phyloP scores from a whole-genome alignment of 2,113 vertebrate genomes.

The Pycnonotus jocosus region DNA sequence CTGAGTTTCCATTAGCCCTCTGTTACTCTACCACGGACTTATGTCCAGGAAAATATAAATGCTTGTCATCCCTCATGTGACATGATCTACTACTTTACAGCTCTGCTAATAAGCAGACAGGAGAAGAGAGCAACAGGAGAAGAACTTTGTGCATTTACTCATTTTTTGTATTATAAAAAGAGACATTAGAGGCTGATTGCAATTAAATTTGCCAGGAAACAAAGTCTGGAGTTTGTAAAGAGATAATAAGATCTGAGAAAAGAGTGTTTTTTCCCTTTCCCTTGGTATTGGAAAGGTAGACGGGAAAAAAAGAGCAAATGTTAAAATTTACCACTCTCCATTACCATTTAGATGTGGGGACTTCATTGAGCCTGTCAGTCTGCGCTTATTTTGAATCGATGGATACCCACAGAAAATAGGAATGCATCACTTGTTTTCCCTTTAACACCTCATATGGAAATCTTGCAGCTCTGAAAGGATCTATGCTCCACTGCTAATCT shows the following conservation, averaged over 20 bases:
- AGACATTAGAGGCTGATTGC: background rate
- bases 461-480: background rate
- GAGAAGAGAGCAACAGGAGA: background rate
- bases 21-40: background rate
- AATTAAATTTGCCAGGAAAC: background rate
- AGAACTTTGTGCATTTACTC: accelerated
- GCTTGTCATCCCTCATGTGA: background rate
- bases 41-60: background rate
- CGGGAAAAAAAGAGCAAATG: background rate
- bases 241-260: background rate
- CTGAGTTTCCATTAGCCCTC: background rate
- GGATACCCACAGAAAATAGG: background rate
- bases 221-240: background rate
- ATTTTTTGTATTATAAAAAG: background rate
- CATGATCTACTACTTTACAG: background rate
- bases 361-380: background rate
- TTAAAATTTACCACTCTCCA: background rate
- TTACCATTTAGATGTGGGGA: background rate
- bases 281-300: background rate
- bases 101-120: background rate
- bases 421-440: background rate
- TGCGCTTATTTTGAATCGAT: background rate
- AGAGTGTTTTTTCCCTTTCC: background rate
- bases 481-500: background rate
- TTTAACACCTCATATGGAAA: background rate